These are phyloP conservation scores for Trissoscelio sp. DNA, from an alignment of 2,888 invertebrate genomes.

Conservation along the genomic window DNA sequence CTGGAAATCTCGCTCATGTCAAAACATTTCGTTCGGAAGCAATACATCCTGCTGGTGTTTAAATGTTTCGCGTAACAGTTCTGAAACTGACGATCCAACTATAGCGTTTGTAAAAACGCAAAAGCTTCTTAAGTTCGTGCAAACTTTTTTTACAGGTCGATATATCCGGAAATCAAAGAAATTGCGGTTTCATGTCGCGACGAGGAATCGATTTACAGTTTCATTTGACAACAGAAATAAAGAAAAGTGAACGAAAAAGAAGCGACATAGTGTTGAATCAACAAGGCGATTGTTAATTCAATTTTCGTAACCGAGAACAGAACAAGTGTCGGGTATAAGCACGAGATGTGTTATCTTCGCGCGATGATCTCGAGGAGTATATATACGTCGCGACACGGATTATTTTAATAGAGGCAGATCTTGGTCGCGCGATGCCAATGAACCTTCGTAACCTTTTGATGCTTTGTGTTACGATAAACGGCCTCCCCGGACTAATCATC, in stretches of 20 bases:
- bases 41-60: slow-evolving; percentile 12
- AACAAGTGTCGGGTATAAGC: slow-evolving; percentile 41
- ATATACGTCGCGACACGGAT: slow-evolving; percentile 56
- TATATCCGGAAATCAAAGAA: slow-evolving; percentile 5
- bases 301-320: slow-evolving; percentile 16
- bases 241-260: not conserved
- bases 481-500: slow-evolving; percentile 41
- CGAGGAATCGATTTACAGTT: not conserved
- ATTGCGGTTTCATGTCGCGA: not conserved
- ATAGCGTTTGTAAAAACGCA: not conserved
- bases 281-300: slow-evolving; percentile 19
- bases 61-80: not conserved
- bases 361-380: slow-evolving; percentile 37
- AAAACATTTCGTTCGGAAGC: slow-evolving; percentile 7
- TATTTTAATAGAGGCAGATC: slow-evolving; percentile 61
- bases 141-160: not conserved
- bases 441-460: slow-evolving; percentile 59
- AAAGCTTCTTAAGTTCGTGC: not conserved
- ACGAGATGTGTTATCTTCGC: slow-evolving; percentile 33
- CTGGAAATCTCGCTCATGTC: not conserved
- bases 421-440: slow-evolving; percentile 55
- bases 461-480: slow-evolving; percentile 54
- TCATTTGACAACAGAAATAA: not conserved
- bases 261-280: slow-evolving; percentile 7
- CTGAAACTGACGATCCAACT: not conserved